These are phyloP conservation scores for Ophioninae sp. DNA, from an alignment of 2,888 invertebrate species.

Conservation along the genomic window DNA sequence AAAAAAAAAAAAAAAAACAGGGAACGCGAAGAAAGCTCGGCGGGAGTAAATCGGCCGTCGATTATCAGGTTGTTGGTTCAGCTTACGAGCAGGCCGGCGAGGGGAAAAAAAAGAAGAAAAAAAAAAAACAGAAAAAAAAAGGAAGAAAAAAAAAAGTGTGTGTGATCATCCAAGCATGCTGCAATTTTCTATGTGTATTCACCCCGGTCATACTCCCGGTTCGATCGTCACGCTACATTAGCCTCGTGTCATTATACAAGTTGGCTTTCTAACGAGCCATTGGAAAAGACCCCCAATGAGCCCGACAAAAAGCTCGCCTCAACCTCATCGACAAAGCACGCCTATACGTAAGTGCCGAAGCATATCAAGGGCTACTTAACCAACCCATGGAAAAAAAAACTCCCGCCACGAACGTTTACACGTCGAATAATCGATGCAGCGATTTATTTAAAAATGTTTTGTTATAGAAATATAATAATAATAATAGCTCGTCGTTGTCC, in stretches of 20 bases:
- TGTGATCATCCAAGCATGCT: conserved; percentile 48
- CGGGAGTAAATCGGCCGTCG: conserved; percentile 42
- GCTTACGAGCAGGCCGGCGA: conserved; percentile 10
- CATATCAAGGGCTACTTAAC: conserved; percentile 7
- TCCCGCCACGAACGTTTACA: neutral
- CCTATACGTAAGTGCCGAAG: neutral
- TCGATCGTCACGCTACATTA: conserved; percentile 53
- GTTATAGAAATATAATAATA: neutral
- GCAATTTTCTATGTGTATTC: conserved; percentile 54
- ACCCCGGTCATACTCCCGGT: conserved; percentile 16
- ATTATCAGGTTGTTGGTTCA: conserved; percentile 51
- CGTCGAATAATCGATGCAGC: neutral
- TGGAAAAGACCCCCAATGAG: conserved; percentile 41
- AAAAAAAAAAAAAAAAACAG: conserved; percentile 11
- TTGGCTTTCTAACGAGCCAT: conserved; percentile 52
- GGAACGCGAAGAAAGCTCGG: conserved; percentile 21
- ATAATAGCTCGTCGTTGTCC: neutral
- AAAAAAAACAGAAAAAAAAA: conserved; percentile 50
- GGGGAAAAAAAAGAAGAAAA: conserved; percentile 48
- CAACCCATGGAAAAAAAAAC: conserved; percentile 7
- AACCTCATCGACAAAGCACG: conserved; percentile 30
- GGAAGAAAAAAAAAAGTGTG: conserved; percentile 34
- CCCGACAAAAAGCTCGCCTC: conserved; percentile 52
- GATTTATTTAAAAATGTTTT: neutral
- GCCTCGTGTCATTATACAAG: conserved; percentile 59